These are phyloP conservation scores for Myotis daubentonii DNA, from an alignment of 2,797 vertebrate species.

Conservation along the genomic window DNA sequence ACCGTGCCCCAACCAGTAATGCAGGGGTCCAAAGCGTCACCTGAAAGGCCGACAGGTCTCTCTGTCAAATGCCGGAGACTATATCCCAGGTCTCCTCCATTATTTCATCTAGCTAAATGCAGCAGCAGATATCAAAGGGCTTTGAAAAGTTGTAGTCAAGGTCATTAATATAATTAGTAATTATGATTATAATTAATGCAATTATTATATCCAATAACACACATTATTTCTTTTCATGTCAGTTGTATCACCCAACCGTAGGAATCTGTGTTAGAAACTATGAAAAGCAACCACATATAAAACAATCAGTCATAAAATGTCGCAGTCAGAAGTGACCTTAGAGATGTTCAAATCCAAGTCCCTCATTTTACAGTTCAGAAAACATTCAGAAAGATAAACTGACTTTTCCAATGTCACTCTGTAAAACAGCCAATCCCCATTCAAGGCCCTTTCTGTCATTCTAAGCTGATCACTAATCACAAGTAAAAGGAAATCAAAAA, in stretches of 20 bases:
- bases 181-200: not conserved
- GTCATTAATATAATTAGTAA: not conserved
- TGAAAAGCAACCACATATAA: not conserved
- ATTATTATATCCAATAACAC: not conserved
- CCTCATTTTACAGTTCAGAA: not conserved
- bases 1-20: not conserved
- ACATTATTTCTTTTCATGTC: not conserved
- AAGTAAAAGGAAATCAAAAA: not conserved
- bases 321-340: not conserved
- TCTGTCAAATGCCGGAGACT: not conserved
- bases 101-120: not conserved
- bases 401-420: not conserved
- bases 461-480: not conserved
- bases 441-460: slow-evolving; percentile 14
- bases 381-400: not conserved
- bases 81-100: not conserved
- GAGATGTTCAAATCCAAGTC: not conserved
- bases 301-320: not conserved
- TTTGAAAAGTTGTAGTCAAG: not conserved
- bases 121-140: not conserved
- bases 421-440: not conserved
- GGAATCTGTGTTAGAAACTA: not conserved
- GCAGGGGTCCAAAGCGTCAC: not conserved
- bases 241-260: not conserved
- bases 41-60: not conserved